A percentile compares a stretch with the other conserved stretches of the same genome.
Evolutionary conservation across 2,888 invertebrate species (phyloP).

Genomic region (Aporophyla nigra): DNA sequence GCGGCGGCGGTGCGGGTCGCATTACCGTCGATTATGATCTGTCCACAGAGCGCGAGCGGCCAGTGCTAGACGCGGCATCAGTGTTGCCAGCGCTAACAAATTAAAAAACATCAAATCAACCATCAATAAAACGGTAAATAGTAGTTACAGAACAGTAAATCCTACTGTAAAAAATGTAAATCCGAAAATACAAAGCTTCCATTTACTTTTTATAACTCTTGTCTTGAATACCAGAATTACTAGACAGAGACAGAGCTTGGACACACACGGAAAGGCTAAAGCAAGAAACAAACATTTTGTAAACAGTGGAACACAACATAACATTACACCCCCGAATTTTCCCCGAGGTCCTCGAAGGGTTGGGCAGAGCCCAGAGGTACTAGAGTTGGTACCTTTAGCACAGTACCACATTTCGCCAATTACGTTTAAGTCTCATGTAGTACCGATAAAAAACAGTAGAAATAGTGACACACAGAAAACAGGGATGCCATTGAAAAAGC

Average conservation of each 20-base stretch:
- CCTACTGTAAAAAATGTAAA: neutral
- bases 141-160: neutral
- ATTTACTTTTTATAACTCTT: neutral
- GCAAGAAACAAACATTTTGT: neutral
- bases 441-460: too few relatives aligned
- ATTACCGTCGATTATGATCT: slow-evolving; percentile 64
- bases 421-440: too few relatives aligned
- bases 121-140: neutral
- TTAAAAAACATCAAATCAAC: neutral
- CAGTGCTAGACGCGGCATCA: neutral
- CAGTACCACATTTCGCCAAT: too few relatives aligned
- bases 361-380: too few relatives aligned
- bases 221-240: neutral
- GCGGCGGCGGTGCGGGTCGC: slow-evolving; percentile 49
- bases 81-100: neutral
- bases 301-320: too few relatives aligned
- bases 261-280: too few relatives aligned
- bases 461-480: neutral
- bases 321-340: too few relatives aligned
- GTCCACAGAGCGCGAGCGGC: slow-evolving; percentile 19
- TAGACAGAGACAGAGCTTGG: neutral
- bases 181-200: neutral
- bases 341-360: too few relatives aligned
- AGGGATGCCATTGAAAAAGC: neutral
- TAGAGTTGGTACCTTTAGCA: too few relatives aligned